Percentiles rank a stretch among this genome's conserved stretches.
Evolutionary conservation across 64 coral and sea anemone species (phyloP).

Genomic region (Montipora foliosa): DNA sequence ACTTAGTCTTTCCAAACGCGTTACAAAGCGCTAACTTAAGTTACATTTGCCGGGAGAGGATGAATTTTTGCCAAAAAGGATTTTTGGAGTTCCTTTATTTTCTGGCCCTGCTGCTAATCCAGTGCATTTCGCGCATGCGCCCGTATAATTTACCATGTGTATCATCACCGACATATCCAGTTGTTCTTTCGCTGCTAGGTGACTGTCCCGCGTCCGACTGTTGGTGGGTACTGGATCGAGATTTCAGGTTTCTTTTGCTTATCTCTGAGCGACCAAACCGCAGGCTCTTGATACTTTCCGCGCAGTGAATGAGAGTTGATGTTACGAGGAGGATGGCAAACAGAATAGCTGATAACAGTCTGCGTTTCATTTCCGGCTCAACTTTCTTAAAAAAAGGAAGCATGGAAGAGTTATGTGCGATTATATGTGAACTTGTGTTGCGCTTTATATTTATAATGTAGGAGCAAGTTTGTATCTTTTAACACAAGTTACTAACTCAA

Average conservation of each 20-base stretch:
- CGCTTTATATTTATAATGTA: too few species aligned
- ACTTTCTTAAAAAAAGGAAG: not conserved
- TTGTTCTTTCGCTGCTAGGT: not conserved
- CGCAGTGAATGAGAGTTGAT: not conserved
- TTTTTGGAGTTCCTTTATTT: too few species aligned
- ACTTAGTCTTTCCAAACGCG: too few species aligned
- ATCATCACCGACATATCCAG: not conserved
- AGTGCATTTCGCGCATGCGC: too few species aligned
- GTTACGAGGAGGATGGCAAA: not conserved
- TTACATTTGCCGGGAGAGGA: too few species aligned
- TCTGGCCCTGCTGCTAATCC: too few species aligned
- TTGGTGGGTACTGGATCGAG: not conserved
- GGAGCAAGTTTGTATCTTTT: too few species aligned
- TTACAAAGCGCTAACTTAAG: too few species aligned
- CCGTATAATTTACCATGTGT: not conserved
- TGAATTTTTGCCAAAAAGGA: too few species aligned
- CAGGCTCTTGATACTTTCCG: not conserved
- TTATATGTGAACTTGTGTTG: too few species aligned
- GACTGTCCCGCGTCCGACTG: not conserved
- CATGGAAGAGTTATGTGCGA: too few species aligned
- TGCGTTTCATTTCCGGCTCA: not conserved
- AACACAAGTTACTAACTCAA: too few species aligned
- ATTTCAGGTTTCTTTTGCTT: not conserved
- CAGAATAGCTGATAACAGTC: not conserved
- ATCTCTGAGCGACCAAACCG: conserved; percentile 9